Evolutionary conservation across 2,113 vertebrate species (phyloP), one percentile per base, ranked within the genome.

Genomic region (Penelope pileata): DNA sequence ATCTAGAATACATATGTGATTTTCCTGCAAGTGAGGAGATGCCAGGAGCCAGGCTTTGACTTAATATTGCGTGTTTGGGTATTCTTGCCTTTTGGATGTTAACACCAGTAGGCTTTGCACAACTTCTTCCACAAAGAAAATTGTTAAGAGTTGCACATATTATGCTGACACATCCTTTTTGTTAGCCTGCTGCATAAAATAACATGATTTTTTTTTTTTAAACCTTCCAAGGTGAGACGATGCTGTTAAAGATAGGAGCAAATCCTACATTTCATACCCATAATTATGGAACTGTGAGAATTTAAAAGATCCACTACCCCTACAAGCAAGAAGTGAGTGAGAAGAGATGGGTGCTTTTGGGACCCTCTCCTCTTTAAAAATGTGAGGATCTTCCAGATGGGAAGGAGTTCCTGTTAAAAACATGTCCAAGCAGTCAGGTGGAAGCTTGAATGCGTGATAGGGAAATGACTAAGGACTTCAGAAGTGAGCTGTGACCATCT

Each of bases 81-180:
- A 50, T 73, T 90, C 68, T 72, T 94, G 69, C 34, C 45, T 85
- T 88, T 79, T 58, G 68, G 70, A 66, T 87, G 70, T 24, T 56
- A 73, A 43, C 45, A 69, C 18, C 48, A 87, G 62, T 82, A 83
- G 85, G 40, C 58, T 95, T 73, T 87, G 62, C n/a, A 17, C 60
- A 90, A 86, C 63, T 74, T 80, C n/a, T 27, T 88, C n/a, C 50
- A 42, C 36, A 80, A 87, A 72, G 23, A 68, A 73, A 92, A 50
- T 34, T 59, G 50, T 54, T 29, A 12, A 34, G 30, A 85, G 12
- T 53, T 96, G 17, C 12, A 48, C 8, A 2, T 16, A 9, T 84
- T 84, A 53, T n/a, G 60, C 73, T 76, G 51, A 82, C 75, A 40
- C 6, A 18, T 36, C 2, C 6, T 56, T 91, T 70, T 92, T 51